Percentiles rank a stretch among this genome's conserved stretches.
Evolutionary conservation across 2,888 invertebrate species (phyloP).

Genomic region (Agrypnus murinus): DNA sequence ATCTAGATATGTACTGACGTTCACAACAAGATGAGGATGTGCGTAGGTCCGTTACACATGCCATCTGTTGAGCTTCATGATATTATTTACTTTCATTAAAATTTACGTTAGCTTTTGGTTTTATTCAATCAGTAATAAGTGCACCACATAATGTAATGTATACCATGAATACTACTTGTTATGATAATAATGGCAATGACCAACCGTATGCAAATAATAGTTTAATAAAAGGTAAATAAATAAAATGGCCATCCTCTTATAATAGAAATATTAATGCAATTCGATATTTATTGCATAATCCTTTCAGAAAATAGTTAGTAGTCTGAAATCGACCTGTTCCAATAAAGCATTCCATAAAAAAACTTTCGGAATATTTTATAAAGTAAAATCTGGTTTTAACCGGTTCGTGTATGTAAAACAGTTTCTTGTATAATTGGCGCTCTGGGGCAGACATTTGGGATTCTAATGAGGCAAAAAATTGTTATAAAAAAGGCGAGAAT

Average conservation of each 20-base stretch:
- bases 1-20: constrained; percentile 3
- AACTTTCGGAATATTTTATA: constrained; percentile 28
- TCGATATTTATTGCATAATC: constrained; percentile 6
- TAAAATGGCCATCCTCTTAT: too few species aligned
- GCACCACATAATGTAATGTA: too few species aligned
- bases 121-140: too few species aligned
- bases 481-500: constrained; percentile 12
- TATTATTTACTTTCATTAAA: too few species aligned
- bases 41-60: constrained; percentile 9
- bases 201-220: too few species aligned
- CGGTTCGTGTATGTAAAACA: constrained; percentile 22
- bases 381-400: constrained; percentile 34
- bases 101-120: too few species aligned
- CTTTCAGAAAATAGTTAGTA: neutral
- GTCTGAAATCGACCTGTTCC: constrained; percentile 2
- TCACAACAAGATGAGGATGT: constrained; percentile 11
- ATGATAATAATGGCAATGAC: too few species aligned
- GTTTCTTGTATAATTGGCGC: constrained; percentile 33
- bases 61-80: neutral
- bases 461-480: constrained; percentile 37
- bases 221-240: too few species aligned
- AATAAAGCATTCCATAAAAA: constrained; percentile 8
- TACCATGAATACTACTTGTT: too few species aligned
- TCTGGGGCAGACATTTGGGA: constrained; percentile 24
- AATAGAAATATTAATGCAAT: too few species aligned